Evolutionary conservation across 2,888 invertebrate genomes (phyloP).

Genomic region (Drosophila acutilabella): DNA sequence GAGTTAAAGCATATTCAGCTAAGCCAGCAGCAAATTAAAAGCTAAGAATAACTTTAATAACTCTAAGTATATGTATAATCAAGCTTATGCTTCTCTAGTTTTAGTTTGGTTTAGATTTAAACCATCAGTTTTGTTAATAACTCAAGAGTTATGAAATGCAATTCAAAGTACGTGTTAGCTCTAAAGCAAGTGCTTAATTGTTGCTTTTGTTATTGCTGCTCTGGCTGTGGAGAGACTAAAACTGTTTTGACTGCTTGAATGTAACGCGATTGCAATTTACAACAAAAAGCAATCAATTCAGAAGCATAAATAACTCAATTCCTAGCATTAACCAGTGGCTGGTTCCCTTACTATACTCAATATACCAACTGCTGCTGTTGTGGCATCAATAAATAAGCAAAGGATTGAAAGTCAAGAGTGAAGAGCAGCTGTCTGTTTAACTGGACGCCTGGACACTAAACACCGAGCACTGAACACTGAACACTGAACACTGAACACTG

Average conservation of each 20-base stretch:
- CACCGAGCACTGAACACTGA: constrained; percentile 5
- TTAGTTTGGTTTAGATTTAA: no score
- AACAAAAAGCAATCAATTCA: constrained; percentile 77
- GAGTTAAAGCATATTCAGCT: no score
- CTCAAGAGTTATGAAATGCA: no score
- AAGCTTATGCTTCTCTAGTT: no score
- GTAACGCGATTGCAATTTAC: constrained; percentile 46
- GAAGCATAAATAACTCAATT: constrained; percentile 79
- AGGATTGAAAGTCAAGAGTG: constrained; percentile 28
- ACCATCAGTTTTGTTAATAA: no score
- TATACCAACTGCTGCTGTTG: constrained; percentile 8
- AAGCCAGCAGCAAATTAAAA: no score
- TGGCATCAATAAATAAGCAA: constrained; percentile 68
- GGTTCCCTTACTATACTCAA: background rate
- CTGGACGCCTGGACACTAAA: constrained; percentile 4
- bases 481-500: constrained; percentile 9
- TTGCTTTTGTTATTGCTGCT: background rate
- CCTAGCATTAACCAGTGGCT: constrained; percentile 48
- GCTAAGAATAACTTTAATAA: no score
- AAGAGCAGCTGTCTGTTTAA: constrained; percentile 9
- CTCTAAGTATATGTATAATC: no score
- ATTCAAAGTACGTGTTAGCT: no score
- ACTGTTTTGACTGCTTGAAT: background rate
- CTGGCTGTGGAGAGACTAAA: constrained; percentile 8
- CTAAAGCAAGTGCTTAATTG: background rate